Evolutionary conservation across 2,113 vertebrate species (phyloP), one percentile per base, ranked within the genome.

Genomic region (Grallaria varia): DNA sequence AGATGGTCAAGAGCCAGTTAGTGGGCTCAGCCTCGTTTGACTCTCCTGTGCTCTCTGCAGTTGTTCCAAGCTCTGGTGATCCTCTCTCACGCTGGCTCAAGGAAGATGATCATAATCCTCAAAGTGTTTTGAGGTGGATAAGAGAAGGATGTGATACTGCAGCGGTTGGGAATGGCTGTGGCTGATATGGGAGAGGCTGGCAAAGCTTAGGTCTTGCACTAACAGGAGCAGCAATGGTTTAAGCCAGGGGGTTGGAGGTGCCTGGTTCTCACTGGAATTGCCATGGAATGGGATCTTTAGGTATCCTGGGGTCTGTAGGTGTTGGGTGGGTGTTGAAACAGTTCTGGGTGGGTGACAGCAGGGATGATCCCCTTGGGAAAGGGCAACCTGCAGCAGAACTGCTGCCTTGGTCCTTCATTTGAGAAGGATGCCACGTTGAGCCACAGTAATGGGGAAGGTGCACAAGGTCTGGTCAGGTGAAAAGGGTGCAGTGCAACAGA

Each of bases 401-500:
- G 28, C 4, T 39, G 27, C 19, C 37, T 60, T 21, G 8, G 18
- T 47, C 30, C 37, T 58, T 18, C 18, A 12, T 13, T 0, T 1
- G 27, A 33, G 53, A 30, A n/a, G 30, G 27, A 24, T 6, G 1
- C 30, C 23, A 39, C 2, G 2, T 1, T 15, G 47, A 39, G 24
- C 9, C 1, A 0, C 1, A n/a, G 24, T 16, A 10, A 3, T 0
- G 2, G 19, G 1, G 59, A 56, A 27, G 49, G 52, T 0, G 1
- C 22, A 20, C 0, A 1, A 9, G 42, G 9, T 18, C 15, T 62
- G n/a, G 3, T 59, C n/a, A 9, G 50, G 3, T 2, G 3, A 28
- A 33, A 75, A 68, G 5, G 42, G 33, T 13, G 10, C 27, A 30
- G 24, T 14, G 8, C 12, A 21, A 22, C 0, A 25, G 55, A 22